Conservation (phyloP, 2,797 vertebrate species). For the Tarsius wallacei region DNA sequence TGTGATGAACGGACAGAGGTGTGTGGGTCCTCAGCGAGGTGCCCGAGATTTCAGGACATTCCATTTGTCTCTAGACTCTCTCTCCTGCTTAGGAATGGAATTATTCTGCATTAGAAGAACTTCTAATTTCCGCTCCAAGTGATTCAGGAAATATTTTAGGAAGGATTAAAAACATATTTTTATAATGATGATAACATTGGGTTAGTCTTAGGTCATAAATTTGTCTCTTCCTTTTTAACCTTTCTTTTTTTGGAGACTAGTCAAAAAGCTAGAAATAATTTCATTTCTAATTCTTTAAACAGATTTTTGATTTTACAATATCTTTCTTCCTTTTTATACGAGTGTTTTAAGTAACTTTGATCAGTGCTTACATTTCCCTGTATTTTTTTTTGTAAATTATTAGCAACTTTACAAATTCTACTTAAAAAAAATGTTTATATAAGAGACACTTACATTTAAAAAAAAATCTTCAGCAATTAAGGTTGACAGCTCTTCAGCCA, state of each 20-base stretch:
- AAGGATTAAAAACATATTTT: constrained; percentile 64
- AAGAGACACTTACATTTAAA: constrained; percentile 31
- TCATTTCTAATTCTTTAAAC: background rate
- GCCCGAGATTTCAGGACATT: background rate
- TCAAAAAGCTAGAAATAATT: constrained; percentile 49
- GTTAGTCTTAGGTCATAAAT: constrained; percentile 63
- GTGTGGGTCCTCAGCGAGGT: background rate
- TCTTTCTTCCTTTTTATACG: constrained; percentile 13
- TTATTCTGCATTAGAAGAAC: constrained; percentile 9
- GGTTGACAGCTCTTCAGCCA: background rate
- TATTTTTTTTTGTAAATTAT: constrained; percentile 29
- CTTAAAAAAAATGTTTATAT: constrained; percentile 45
- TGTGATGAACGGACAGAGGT: background rate
- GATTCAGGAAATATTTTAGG: constrained; percentile 74
- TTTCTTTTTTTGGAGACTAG: constrained; percentile 39
- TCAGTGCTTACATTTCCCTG: background rate
- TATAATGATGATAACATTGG: constrained; percentile 64
- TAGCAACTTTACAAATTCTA: constrained; percentile 18
- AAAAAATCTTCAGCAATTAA: background rate
- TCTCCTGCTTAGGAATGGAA: constrained; percentile 38
- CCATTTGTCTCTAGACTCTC: background rate
- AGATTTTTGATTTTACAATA: constrained; percentile 8
- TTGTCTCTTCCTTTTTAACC: constrained; percentile 60
- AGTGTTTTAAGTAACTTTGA: constrained; percentile 48
- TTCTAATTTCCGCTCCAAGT: constrained; percentile 35